Conservation (phyloP, 2,797 vertebrate genomes). For the Brotula barbata region DNA sequence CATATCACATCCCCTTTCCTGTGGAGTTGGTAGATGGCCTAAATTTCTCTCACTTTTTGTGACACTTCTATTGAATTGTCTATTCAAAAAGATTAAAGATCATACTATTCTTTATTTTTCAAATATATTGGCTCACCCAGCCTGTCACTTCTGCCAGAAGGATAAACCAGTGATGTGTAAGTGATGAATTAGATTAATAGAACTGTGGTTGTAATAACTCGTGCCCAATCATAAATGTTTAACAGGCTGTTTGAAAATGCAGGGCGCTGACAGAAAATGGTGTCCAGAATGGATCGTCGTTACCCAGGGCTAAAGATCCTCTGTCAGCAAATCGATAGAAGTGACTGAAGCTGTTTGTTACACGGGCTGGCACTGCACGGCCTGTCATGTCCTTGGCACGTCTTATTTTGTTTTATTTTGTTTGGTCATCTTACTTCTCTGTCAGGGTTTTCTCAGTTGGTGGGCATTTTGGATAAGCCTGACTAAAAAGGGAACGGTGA, state of each 20-base stretch:
- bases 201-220: constrained; percentile 46
- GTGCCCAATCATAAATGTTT: constrained; percentile 53
- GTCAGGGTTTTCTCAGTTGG: constrained; percentile 11
- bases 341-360: constrained; percentile 46
- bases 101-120: not conserved
- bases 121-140: too few species aligned
- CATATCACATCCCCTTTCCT: constrained; percentile 30
- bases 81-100: constrained; percentile 1
- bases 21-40: constrained; percentile 20
- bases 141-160: constrained; percentile 20
- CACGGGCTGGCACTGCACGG: constrained; percentile 27
- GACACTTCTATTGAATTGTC: constrained; percentile 2
- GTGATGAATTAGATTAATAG: constrained; percentile 46
- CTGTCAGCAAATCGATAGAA: constrained; percentile 59
- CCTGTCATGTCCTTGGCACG: constrained; percentile 39
- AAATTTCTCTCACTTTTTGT: too few species aligned
- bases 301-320: constrained; percentile 48
- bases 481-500: constrained; percentile 8
- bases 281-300: constrained; percentile 40
- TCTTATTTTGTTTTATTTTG: constrained; percentile 51
- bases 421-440: constrained; percentile 35
- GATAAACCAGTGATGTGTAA: constrained; percentile 30
- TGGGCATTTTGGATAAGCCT: constrained; percentile 13
- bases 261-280: constrained; percentile 34
- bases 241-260: constrained; percentile 53